Base-by-base conservation (phyloP, 2,888 invertebrate genomes). In the Anarsia innoxiella region DNA sequence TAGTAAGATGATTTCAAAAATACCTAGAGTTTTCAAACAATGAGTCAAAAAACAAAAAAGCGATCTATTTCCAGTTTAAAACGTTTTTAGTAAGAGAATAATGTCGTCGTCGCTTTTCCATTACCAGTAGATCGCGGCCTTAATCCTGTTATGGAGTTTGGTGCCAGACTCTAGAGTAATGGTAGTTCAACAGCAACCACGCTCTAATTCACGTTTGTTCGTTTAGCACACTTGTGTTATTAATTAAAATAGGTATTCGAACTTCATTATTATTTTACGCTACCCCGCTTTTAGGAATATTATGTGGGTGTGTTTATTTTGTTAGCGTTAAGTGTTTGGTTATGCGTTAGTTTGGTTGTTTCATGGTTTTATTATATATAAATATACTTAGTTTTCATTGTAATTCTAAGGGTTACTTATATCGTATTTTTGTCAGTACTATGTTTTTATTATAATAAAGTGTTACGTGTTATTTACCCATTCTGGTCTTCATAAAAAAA, bases 81-180 rank as follows among this genome's bases (percentile, higher is more conserved):
- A 19, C 8, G 19, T 8, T 19, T 19, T 19, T 19, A 19, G n/a
- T 19, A 19, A 19, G 8, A 19, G 4, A 19, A 8, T 19, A 8
- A 19, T 19, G 8, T 8, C 8, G 3, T 19, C 19, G 8, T 19
- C 35, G 42, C 41, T 40, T 42, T 28, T 28, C 40, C 2, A 8
- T 1, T 31, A 3, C 9, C 5, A 3, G 37, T 39, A 50, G 40
- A 31, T 40, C 27, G 23, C 45, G 42, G 39, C 52, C 55, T 63
- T 60, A 67, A 62, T 59, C 56, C 55, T 63, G 59, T 61, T 66
- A 64, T 51, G 55, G 56, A 66, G 61, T 65, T 66, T 49, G 49
- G 58, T 62, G 65, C 66, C 64, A 68, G 59, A 65, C 56, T 56
- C 46, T 56, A 64, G 60, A 65, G 66, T 66, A 66, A 67, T 65